Evolutionary conservation across 1,140 invertebrate species (phyloP).

Genomic region (Drosophila pruinosa): DNA sequence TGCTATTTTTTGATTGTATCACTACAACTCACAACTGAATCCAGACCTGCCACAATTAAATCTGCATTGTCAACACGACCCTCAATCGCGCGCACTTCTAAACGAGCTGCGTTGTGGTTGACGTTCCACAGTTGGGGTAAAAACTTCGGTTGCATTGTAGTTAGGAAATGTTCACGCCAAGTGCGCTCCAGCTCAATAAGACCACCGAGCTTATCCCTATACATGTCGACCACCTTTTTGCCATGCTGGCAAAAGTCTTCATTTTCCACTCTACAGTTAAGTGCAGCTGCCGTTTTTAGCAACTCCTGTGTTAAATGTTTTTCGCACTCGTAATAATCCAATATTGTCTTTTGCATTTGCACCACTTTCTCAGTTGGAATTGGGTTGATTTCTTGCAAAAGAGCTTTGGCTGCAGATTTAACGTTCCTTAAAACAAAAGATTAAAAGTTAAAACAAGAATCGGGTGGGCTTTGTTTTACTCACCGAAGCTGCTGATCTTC

Average conservation of each 20-base stretch:
- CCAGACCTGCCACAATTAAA: slow-evolving; percentile 81
- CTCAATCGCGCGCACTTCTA: slow-evolving; percentile 83
- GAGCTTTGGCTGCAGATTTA: slow-evolving; percentile 87
- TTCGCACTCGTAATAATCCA: slow-evolving; percentile 83
- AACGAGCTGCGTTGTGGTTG: slow-evolving; percentile 86
- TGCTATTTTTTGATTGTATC: background rate
- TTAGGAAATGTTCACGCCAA: slow-evolving; percentile 91
- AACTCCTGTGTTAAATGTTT: slow-evolving; percentile 83
- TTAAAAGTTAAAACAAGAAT: background rate
- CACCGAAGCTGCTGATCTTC: slow-evolving; percentile 75
- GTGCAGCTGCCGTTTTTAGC: slow-evolving; percentile 82
- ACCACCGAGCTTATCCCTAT: slow-evolving; percentile 84
- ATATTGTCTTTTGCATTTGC: slow-evolving; percentile 84
- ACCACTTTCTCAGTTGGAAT: slow-evolving; percentile 85
- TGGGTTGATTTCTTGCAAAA: slow-evolving; percentile 83
- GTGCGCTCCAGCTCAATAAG: slow-evolving; percentile 88
- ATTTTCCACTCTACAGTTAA: slow-evolving; percentile 83
- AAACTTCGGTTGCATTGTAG: slow-evolving; percentile 88
- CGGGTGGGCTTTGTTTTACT: background rate
- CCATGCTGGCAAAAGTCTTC: slow-evolving; percentile 86
- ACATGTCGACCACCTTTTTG: slow-evolving; percentile 87
- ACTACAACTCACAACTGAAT: slow-evolving; percentile 10
- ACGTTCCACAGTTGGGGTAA: slow-evolving; percentile 91
- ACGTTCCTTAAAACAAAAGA: slow-evolving; percentile 84
- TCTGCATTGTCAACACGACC: slow-evolving; percentile 83